Evolutionary conservation across 2,113 vertebrate genomes (phyloP), one percentile per base, ranked within the genome.

Genomic region (Poecile atricapillus): DNA sequence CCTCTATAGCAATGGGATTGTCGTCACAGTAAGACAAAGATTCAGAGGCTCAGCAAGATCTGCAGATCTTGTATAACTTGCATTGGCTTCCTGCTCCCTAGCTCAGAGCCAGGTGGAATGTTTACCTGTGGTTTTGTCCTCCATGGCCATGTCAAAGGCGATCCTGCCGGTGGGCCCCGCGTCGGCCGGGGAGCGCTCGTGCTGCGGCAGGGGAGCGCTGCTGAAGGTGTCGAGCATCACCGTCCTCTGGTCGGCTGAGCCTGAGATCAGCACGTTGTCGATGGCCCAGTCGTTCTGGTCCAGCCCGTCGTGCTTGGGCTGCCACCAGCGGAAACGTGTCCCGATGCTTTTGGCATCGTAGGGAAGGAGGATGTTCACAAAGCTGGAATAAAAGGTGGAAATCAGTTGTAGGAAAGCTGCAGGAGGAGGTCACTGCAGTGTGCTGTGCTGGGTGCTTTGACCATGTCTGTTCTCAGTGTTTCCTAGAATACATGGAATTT

Each of bases 311-410:
- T 99, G 99, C 50, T 99, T 98, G 1, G 99, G 99, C 96, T 99
- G 99, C 99, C 99, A 99, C 99, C 99, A 99, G 76, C 99, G 99
- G 93, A 99, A 99, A 11, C 99, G 99, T 1, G 99, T 98, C 37
- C 98, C 99, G 4, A 99, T 97, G 67, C 97, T 97, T 90, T 98
- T 99, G 55, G 99, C 99, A 79, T 98, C 98, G 7, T 98, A 97
- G 85, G 99, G 99, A 92, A 99, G 98, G 82, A 99, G 98, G 77
- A 99, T 99, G 94, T 99, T 99, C 84, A 99, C 99, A 88, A 99
- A 99, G 56, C 99, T 99, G 89, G 39, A 91, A 69, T 44, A 8
- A 47, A 96, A 90, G 21, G 76, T 10, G 62, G 44, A 19, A 59
- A 24, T 46, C 22, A 56, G 25, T 16, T 53, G 41, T 12, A 31